Conservation (phyloP, 1,140 invertebrate genomes). For the Apis dorsata region DNA sequence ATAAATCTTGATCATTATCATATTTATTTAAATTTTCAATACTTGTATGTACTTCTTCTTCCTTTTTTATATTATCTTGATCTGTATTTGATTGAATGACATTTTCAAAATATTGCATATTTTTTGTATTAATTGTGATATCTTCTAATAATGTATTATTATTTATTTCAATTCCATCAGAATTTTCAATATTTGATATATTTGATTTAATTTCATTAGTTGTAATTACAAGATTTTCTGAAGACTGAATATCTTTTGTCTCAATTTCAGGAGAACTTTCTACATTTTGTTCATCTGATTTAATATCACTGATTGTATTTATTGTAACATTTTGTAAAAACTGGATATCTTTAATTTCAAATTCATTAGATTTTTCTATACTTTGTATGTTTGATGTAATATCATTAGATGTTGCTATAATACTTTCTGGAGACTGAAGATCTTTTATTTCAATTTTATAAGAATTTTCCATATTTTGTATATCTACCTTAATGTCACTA, state of each 20-base stretch:
- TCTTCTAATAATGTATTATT: neutral
- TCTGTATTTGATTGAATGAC: neutral
- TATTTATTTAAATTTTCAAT: neutral
- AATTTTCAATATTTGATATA: neutral
- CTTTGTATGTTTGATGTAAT: neutral
- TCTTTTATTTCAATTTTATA: neutral
- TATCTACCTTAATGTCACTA: neutral
- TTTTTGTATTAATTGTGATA: neutral
- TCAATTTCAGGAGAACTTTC: neutral
- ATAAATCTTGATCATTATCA: neutral
- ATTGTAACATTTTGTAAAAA: neutral
- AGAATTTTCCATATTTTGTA: neutral
- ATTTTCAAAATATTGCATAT: neutral
- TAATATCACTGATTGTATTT: constrained; percentile 44
- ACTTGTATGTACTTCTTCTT: neutral
- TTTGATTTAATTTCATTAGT: neutral
- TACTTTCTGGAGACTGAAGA: neutral
- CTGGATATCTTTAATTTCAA: neutral
- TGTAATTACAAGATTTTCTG: neutral
- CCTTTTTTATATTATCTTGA: neutral
- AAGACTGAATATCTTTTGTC: neutral
- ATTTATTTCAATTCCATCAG: neutral
- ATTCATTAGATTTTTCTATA: neutral
- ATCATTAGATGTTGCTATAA: too few species aligned
- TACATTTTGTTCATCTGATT: constrained; percentile 30